Conservation (phyloP, 2,888 invertebrate genomes). For the Nemotelus nigrinus region DNA sequence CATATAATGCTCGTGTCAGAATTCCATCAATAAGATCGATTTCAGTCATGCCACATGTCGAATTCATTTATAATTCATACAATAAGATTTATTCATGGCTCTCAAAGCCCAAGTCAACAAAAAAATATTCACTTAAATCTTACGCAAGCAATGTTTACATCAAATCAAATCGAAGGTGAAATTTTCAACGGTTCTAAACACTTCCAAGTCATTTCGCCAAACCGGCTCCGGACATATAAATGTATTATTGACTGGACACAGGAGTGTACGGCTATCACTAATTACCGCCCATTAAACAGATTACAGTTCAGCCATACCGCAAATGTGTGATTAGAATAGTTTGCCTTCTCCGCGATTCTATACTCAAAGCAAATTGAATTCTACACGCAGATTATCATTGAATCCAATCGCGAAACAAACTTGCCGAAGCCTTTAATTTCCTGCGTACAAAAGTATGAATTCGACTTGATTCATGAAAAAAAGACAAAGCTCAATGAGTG, state of each 20-base stretch:
- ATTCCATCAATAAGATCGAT: too few relatives aligned
- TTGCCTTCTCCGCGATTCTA: slow-evolving; percentile 2
- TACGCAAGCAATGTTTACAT: not conserved
- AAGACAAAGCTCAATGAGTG: not conserved
- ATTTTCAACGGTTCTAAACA: not conserved
- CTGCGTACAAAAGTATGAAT: not conserved
- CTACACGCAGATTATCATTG: slow-evolving; percentile 9
- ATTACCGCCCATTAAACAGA: slow-evolving; percentile 3
- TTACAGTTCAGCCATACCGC: slow-evolving; percentile 11
- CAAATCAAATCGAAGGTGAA: slow-evolving; percentile 14
- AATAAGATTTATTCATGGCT: too few relatives aligned
- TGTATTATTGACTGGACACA: not conserved
- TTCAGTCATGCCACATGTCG: too few relatives aligned
- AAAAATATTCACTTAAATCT: too few relatives aligned
- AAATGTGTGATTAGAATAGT: slow-evolving; percentile 17
- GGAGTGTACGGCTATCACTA: not conserved
- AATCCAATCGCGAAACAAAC: not conserved
- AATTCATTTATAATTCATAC: too few relatives aligned
- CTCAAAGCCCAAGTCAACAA: too few relatives aligned
- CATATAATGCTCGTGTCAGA: too few relatives aligned
- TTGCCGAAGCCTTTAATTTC: not conserved
- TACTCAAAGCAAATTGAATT: slow-evolving; percentile 33
- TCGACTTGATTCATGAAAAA: not conserved
- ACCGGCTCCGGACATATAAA: too few relatives aligned
- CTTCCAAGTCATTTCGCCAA: not conserved